Percentiles rank a stretch among this genome's conserved stretches.
These are phyloP conservation scores for Isurus oxyrinchus DNA, from an alignment of 2,113 vertebrate genomes.

Conservation along the genomic window DNA sequence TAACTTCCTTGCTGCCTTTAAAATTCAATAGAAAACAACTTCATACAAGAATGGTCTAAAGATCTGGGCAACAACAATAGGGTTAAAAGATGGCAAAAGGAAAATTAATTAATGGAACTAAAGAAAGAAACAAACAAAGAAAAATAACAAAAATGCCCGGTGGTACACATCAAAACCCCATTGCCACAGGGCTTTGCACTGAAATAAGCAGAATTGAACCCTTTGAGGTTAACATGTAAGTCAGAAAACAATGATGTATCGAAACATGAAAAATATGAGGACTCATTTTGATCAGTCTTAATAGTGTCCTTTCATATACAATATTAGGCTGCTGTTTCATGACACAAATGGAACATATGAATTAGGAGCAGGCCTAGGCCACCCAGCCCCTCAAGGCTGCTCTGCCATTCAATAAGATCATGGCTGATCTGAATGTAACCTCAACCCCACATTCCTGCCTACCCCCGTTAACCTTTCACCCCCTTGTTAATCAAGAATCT, in stretches of 20 bases:
- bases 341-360: background rate
- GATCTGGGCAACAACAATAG: background rate
- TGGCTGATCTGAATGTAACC: no score
- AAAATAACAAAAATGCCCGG: background rate
- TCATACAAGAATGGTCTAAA: background rate
- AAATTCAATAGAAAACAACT: background rate
- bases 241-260: background rate
- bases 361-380: no score
- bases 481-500: no score
- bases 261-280: background rate
- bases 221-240: no score
- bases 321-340: background rate
- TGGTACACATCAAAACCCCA: background rate
- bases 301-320: background rate
- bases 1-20: background rate
- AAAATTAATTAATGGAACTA: background rate
- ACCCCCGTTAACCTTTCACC: no score
- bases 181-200: background rate
- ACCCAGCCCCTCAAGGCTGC: no score
- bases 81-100: background rate
- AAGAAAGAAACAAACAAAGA: background rate
- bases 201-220: background rate
- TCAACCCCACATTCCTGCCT: no score
- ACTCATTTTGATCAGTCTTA: background rate
- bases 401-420: no score